Evolutionary conservation across 1,140 invertebrate genomes (phyloP), one percentile per base, ranked within the genome.

Genomic region (Tyrophagus putrescentiae): DNA sequence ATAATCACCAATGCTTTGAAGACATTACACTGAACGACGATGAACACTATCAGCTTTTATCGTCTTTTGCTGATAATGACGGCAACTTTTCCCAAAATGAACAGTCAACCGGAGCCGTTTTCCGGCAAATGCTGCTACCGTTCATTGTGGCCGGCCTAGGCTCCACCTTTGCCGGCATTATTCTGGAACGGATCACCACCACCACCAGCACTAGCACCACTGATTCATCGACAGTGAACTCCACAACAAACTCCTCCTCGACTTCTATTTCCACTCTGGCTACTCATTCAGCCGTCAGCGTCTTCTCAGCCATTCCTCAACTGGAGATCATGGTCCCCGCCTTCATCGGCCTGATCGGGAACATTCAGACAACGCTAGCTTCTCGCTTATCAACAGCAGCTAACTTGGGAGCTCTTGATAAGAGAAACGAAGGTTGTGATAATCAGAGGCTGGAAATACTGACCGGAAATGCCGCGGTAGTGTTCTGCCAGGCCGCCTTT

Each of bases 351-450:
- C 74, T 97, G 3, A 97, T 97, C 75, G 92, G 91, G 21, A 96
- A 97, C 73, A 74, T 97, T 63, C 93, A 97, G 76, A 97, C 96
- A 92, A 97, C 92, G 1, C 75, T 98, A 61, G 92, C 93, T 1
- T 91, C 90, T 3, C 75, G 93, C 33, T 75, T 98, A 3, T 95
- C 90, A 95, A 48, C 89, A 1, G 84, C 66, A 67, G 83, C 85
- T 2, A 87, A 89, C 73, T 71, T 89, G 60, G 86, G 86, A n/a
- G 80, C 84, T 62, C 79, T 90, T 72, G 83, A 85, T 64, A 77
- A 73, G 1, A 72, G 71, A 0, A 80, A 78, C 58, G 78, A 82
- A 65, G 77, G 84, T 66, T n/a, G n/a, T n/a, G n/a, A n/a, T n/a
- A n/a, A n/a, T n/a, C n/a, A n/a, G n/a, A n/a, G n/a, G n/a, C 77